Evolutionary conservation across 1,140 invertebrate genomes (phyloP), one percentile per base, ranked within the genome.

Genomic region (Araneus ventricosus): DNA sequence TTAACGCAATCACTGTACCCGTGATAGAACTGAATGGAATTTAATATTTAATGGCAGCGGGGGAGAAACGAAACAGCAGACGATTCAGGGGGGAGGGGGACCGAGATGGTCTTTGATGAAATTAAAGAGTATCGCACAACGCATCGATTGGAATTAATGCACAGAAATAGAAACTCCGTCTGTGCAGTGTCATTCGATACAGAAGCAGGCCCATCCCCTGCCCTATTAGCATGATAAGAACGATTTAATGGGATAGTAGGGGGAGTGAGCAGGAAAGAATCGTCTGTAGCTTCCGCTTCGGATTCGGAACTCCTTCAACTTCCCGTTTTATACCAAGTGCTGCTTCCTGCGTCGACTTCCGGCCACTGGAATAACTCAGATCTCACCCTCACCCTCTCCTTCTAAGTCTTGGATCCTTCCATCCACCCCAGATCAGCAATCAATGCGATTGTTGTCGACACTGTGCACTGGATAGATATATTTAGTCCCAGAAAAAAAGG

Each of bases 151-250:
- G 34, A 88, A 88, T 67, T 70, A 88, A 39, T 67, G 59, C 61
- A 45, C 61, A 88, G 86, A 37, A 88, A 88, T 75, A 75, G 30
- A 75, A 75, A 75, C 30, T 75, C 70, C 70, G 30, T 75, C 70
- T 75, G 14, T 75, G 30, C 6, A 6, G 27, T 75, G 70, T 34
- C 70, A 86, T 34, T 67, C 52, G 86, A 39, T 24, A 67, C 22
- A n/a, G 57, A 86, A 45, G 20, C 45, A 52, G 8, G 45, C 14
- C 45, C 61, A 30, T 39, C 37, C 61, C 61, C 22, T 27, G 22
- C 34, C 61, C 86, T 88, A 88, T 88, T 88, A 88, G 86, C 86
- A 88, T 88, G 86, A 88, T 88, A 88, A 88, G 86, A 39, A 70
- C 45, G n/a, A 39, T 39, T 88, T 88, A 67, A 88, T 67, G 61